Conservation (phyloP, 2,888 invertebrate species). For the Polydesmus complanatus region DNA sequence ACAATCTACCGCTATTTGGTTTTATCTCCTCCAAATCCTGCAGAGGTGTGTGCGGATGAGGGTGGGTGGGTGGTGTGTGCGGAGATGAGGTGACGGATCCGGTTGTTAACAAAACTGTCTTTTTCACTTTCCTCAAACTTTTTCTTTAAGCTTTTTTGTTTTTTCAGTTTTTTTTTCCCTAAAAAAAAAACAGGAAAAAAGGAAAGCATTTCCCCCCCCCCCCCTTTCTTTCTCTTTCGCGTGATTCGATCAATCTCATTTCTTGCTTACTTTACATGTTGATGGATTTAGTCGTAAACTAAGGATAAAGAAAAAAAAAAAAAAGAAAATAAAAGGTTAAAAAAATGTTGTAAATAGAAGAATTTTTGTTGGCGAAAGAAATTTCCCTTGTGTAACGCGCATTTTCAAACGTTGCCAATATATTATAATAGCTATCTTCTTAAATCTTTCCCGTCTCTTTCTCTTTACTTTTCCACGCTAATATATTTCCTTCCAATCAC, state of each 20-base stretch:
- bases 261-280: neutral
- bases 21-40: too few relatives aligned
- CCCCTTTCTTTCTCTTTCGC: too few relatives aligned
- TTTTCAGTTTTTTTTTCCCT: too few relatives aligned
- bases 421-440: neutral
- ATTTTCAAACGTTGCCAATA: neutral
- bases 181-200: too few relatives aligned
- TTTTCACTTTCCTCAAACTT: too few relatives aligned
- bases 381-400: neutral
- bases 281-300: neutral
- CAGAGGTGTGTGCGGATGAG: too few relatives aligned
- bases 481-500: neutral
- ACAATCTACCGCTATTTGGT: too few relatives aligned
- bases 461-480: neutral
- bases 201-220: too few relatives aligned
- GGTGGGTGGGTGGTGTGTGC: neutral
- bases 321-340: neutral
- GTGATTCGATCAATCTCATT: neutral
- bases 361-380: too few relatives aligned
- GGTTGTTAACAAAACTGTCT: too few relatives aligned
- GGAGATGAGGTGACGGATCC: neutral
- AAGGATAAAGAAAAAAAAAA: neutral
- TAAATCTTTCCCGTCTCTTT: neutral
- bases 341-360: neutral
- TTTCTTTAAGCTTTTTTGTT: too few relatives aligned